Conservation (phyloP, 1,140 invertebrate species). For the Papilio glaucus region DNA sequence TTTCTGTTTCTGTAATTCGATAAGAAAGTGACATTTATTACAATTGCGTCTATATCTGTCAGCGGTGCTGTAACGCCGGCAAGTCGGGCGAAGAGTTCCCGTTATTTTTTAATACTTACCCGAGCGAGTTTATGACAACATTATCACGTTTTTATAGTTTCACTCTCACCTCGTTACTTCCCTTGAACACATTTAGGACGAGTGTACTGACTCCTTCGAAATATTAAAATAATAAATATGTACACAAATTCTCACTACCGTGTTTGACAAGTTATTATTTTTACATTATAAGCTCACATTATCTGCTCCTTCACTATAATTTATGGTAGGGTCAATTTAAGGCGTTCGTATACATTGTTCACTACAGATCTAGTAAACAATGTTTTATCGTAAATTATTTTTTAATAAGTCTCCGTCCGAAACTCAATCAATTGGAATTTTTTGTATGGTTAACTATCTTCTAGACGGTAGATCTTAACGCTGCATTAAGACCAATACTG, state of each 20-base stretch:
- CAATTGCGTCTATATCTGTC: conserved; percentile 16
- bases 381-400: too few relatives aligned
- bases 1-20: conserved; percentile 16
- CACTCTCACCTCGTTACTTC: conserved; percentile 29
- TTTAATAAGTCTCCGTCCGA: too few relatives aligned
- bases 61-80: background rate
- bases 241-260: background rate
- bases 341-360: too few relatives aligned
- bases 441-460: too few relatives aligned
- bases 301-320: too few relatives aligned
- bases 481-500: too few relatives aligned
- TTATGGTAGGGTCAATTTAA: too few relatives aligned
- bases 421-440: too few relatives aligned
- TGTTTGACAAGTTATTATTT: too few relatives aligned
- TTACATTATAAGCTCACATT: too few relatives aligned
- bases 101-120: conserved; percentile 27
- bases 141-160: conserved; percentile 35
- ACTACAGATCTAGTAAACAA: too few relatives aligned
- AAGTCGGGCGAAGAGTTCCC: background rate
- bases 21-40: conserved; percentile 24
- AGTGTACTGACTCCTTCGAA: background rate
- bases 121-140: conserved; percentile 23
- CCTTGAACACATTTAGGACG: background rate
- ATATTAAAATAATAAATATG: conserved; percentile 35
- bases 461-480: too few relatives aligned